Conservation (phyloP, 1,140 invertebrate species). For the Stegodyphus dumicola region DNA sequence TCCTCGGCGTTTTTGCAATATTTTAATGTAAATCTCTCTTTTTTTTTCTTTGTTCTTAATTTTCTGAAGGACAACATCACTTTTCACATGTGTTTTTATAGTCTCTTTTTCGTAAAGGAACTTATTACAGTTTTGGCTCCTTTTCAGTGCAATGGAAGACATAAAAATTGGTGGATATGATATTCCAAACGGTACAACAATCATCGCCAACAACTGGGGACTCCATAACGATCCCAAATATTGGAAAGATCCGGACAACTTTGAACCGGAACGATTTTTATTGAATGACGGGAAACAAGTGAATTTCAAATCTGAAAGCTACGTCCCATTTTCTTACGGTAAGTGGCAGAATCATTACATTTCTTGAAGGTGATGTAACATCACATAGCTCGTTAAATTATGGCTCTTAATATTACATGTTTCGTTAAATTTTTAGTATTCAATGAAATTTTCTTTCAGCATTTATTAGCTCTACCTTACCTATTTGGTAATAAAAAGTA, state of each 20-base stretch:
- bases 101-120: not conserved
- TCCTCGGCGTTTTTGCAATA: too few species aligned
- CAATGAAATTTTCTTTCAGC: too few species aligned
- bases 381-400: not conserved
- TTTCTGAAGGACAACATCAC: too few species aligned
- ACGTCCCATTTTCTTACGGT: slow-evolving; percentile 66
- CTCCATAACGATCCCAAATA: slow-evolving; percentile 76
- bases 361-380: not conserved
- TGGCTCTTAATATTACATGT: not conserved
- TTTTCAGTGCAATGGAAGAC: slow-evolving; percentile 49
- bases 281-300: slow-evolving; percentile 63
- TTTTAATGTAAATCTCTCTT: too few species aligned
- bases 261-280: slow-evolving; percentile 77
- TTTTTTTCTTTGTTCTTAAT: too few species aligned
- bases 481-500: too few species aligned
- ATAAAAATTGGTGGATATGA: slow-evolving; percentile 65
- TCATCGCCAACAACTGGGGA: slow-evolving; percentile 78
- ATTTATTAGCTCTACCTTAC: too few species aligned
- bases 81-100: not conserved
- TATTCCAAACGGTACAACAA: slow-evolving; percentile 71
- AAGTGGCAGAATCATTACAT: not conserved
- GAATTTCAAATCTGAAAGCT: slow-evolving; percentile 56
- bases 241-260: slow-evolving; percentile 79
- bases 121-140: not conserved
- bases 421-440: too few species aligned